Evolutionary conservation across 2,888 invertebrate species (phyloP).

Genomic region (Drosophila monieri): DNA sequence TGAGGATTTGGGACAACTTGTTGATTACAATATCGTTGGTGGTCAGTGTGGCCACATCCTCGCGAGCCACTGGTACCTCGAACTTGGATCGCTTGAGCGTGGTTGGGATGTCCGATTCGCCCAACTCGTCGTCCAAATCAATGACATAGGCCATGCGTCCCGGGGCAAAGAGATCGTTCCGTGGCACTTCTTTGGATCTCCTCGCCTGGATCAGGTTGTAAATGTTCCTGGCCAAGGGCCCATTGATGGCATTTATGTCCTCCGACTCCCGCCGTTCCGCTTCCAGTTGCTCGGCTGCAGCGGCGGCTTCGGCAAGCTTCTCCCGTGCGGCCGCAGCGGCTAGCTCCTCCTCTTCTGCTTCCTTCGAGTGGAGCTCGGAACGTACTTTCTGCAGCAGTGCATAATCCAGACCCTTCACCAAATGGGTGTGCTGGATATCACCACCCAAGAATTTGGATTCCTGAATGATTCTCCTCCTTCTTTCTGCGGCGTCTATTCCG

Average conservation of each 20-base stretch:
- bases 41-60: constrained; percentile 87
- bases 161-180: constrained; percentile 96
- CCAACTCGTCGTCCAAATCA: constrained; percentile 94
- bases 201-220: constrained; percentile 84
- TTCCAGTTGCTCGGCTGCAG: constrained; percentile 83
- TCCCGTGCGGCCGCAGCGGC: constrained; percentile 87
- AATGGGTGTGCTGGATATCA: constrained; percentile 99
- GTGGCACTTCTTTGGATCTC: constrained; percentile 89
- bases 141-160: constrained; percentile 99
- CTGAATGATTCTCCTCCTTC: constrained; percentile 96
- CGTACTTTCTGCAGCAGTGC: constrained; percentile 96
- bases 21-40: constrained; percentile 96
- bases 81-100: constrained; percentile 96
- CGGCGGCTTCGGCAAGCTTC: constrained; percentile 78
- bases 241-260: constrained; percentile 89
- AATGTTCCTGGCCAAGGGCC: constrained; percentile 89
- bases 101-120: constrained; percentile 96
- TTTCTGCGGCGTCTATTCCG: constrained; percentile 96
- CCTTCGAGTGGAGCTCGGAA: constrained; percentile 92
- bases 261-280: constrained; percentile 87
- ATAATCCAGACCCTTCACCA: constrained; percentile 98
- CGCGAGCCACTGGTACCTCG: constrained; percentile 91
- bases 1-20: constrained; percentile 97
- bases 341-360: constrained; percentile 90
- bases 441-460: constrained; percentile 99